Conservation (phyloP, 2,888 invertebrate species). For the Chalcosyrphus nemorum region DNA sequence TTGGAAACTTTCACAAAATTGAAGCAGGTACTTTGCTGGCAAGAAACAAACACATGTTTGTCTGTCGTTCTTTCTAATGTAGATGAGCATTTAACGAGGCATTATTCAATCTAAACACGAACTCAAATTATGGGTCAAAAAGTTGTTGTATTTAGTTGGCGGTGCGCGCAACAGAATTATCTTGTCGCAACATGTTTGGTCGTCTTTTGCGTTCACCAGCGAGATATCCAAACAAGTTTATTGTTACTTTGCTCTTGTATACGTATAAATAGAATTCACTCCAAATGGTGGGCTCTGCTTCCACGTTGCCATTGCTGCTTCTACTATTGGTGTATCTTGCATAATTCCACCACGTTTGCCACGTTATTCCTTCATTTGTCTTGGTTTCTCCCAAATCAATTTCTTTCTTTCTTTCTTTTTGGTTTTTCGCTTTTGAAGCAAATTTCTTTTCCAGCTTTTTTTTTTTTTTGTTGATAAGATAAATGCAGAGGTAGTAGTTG, state of each 20-base stretch:
- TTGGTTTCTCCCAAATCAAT: constrained; percentile 16
- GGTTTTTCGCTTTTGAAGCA: background rate
- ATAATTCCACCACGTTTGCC: constrained; percentile 53
- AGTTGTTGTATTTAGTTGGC: background rate
- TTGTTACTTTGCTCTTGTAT: background rate
- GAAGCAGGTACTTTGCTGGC: background rate
- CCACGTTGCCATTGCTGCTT: constrained; percentile 25
- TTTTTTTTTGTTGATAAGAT: constrained; percentile 46
- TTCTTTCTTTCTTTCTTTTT: constrained; percentile 32
- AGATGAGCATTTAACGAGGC: constrained; percentile 9
- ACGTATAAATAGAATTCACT: constrained; percentile 44
- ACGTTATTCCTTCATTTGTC: constrained; percentile 19
- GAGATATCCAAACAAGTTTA: constrained; percentile 42
- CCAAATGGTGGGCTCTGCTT: constrained; percentile 28
- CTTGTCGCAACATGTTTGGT: constrained; percentile 46
- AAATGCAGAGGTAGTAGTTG: background rate
- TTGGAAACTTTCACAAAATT: constrained; percentile 22
- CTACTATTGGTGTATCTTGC: constrained; percentile 29
- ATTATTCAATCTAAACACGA: constrained; percentile 29
- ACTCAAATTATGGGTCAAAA: constrained; percentile 49
- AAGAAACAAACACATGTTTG: too few species aligned
- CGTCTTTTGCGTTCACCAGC: background rate
- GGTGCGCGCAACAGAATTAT: constrained; percentile 3
- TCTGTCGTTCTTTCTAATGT: too few species aligned
- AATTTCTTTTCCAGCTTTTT: constrained; percentile 10